Evolutionary conservation across 2,113 vertebrate genomes (phyloP).

Genomic region (Terrapene triunguis): DNA sequence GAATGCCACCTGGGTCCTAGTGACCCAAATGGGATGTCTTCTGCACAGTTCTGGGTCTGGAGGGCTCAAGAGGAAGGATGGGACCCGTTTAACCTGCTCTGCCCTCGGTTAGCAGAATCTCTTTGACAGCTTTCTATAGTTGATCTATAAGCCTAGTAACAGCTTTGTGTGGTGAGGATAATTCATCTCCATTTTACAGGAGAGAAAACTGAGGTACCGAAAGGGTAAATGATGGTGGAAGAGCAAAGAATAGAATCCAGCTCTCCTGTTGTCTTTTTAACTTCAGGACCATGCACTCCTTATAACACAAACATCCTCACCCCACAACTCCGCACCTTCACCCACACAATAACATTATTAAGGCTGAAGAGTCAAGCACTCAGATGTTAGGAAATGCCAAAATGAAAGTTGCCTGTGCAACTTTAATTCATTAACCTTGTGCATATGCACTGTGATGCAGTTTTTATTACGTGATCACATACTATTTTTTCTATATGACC

Average conservation of each 20-base stretch:
- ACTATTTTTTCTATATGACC: background rate
- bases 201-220: background rate
- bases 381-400: background rate
- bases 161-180: background rate
- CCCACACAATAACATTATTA: background rate
- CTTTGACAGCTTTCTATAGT: background rate
- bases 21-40: background rate
- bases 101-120: background rate
- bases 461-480: background rate
- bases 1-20: background rate
- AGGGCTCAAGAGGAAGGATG: background rate
- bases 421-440: background rate
- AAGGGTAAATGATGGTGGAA: background rate
- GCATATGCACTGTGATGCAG: background rate
- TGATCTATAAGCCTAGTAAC: background rate
- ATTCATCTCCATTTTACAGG: background rate
- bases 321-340: background rate
- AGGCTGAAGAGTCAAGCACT: background rate
- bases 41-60: background rate
- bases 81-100: background rate
- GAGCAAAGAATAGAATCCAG: background rate
- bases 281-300: background rate
- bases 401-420: background rate
- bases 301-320: background rate
- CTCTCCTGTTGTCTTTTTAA: background rate